These are phyloP conservation scores for Cerceris rybyensis DNA, from an alignment of 2,888 invertebrate genomes.

Conservation along the genomic window DNA sequence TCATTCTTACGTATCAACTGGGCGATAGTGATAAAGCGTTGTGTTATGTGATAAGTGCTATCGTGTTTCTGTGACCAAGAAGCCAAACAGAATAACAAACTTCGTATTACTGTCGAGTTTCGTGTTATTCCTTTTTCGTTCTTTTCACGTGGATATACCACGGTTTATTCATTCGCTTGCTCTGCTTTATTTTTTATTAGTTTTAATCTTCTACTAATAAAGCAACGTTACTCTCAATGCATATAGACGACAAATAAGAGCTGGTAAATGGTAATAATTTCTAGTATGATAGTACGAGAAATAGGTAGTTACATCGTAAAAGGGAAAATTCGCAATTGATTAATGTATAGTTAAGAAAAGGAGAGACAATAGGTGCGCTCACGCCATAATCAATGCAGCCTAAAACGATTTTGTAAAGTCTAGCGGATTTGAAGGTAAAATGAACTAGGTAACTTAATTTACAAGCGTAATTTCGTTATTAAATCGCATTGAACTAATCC, in stretches of 20 bases:
- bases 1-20: conserved; percentile 33
- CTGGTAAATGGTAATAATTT: conserved; percentile 18
- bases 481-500: conserved; percentile 23
- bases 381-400: conserved; percentile 34
- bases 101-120: conserved; percentile 30
- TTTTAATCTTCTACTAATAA: conserved; percentile 9
- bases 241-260: conserved; percentile 24
- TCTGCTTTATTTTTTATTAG: neutral
- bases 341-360: conserved; percentile 11
- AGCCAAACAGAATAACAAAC: conserved; percentile 78
- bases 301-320: neutral
- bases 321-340: neutral
- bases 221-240: conserved; percentile 18
- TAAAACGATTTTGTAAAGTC: conserved; percentile 18
- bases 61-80: conserved; percentile 80
- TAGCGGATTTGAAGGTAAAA: conserved; percentile 37
- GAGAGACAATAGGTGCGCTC: conserved; percentile 15
- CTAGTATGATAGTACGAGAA: conserved; percentile 11
- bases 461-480: conserved; percentile 44
- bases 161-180: neutral
- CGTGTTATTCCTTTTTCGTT: conserved; percentile 21
- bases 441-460: conserved; percentile 22
- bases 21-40: conserved; percentile 73
- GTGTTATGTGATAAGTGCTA: conserved; percentile 79
- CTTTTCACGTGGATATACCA: conserved; percentile 12